Evolutionary conservation across 1,140 invertebrate genomes (phyloP).

Genomic region (Adelges cooleyi): DNA sequence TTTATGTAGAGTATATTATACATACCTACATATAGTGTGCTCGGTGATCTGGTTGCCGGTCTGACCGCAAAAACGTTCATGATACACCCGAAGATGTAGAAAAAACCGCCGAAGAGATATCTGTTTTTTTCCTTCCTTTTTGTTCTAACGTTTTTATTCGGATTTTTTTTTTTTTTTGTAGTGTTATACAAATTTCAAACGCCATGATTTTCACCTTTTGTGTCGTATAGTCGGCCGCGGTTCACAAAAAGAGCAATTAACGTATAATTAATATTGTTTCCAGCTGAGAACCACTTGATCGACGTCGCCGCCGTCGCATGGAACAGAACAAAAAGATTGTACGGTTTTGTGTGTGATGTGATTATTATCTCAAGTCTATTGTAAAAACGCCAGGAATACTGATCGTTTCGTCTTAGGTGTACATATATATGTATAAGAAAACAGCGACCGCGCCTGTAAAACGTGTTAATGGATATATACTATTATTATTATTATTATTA

Average conservation of each 20-base stretch:
- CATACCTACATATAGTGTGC: background rate
- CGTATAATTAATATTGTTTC: constrained; percentile 26
- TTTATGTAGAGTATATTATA: no score
- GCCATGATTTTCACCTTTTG: constrained; percentile 8
- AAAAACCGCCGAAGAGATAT: background rate
- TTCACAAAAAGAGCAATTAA: constrained; percentile 23
- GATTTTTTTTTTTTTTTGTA: no score
- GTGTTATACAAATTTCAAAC: no score
- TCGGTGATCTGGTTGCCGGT: background rate
- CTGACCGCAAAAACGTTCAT: constrained; percentile 3
- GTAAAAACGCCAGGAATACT: constrained; percentile 21
- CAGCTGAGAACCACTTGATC: constrained; percentile 27
- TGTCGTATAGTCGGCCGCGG: background rate
- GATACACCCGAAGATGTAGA: no score
- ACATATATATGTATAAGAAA: background rate
- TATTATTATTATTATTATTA: constrained; percentile 7
- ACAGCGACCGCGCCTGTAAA: constrained; percentile 20
- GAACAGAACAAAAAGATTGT: constrained; percentile 12
- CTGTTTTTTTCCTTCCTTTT: background rate
- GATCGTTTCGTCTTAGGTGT: constrained; percentile 7
- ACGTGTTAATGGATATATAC: constrained; percentile 25
- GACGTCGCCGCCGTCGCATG: background rate
- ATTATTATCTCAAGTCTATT: constrained; percentile 16
- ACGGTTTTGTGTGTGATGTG: background rate
- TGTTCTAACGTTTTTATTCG: background rate